phyloP scores from a whole-genome alignment of 2,888 invertebrate genomes.

The Drosophila anceps region DNA sequence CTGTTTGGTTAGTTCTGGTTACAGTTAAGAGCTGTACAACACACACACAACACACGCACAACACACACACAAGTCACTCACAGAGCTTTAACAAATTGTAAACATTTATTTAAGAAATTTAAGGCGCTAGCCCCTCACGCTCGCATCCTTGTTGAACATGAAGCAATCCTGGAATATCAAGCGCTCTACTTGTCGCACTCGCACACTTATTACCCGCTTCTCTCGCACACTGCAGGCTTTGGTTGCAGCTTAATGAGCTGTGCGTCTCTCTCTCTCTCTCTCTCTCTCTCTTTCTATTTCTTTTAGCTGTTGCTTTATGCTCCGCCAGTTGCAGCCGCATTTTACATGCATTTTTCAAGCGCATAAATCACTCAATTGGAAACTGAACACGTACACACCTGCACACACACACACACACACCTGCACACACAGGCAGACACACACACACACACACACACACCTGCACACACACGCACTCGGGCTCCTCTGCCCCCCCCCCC shows the following conservation, averaged over 20 bases:
- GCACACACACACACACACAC: conserved; percentile 10
- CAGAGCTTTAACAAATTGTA: conserved; percentile 39
- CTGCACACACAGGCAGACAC: conserved; percentile 1
- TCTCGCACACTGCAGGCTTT: conserved; percentile 14
- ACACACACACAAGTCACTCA: background rate
- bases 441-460: background rate
- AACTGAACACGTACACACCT: conserved; percentile 54
- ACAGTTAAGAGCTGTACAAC: conserved; percentile 4
- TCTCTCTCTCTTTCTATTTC: background rate
- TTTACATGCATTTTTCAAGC: conserved; percentile 70
- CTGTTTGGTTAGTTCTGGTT: conserved; percentile 12
- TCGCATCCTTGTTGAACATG: background rate
- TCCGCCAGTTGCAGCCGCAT: conserved; percentile 42
- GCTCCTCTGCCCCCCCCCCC: background rate
- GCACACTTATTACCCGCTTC: background rate
- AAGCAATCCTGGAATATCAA: background rate
- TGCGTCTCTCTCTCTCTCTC: background rate
- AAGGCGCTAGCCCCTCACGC: background rate
- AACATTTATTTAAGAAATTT: conserved; percentile 45
- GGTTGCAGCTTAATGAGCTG: conserved; percentile 41
- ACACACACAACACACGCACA: background rate
- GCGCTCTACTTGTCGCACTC: background rate
- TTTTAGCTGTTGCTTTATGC: conserved; percentile 33
- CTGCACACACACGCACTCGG: background rate
- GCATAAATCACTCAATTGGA: conserved; percentile 82